phyloP scores from a whole-genome alignment of 1,140 invertebrate species.

The Drosophila pseudoobscura region DNA sequence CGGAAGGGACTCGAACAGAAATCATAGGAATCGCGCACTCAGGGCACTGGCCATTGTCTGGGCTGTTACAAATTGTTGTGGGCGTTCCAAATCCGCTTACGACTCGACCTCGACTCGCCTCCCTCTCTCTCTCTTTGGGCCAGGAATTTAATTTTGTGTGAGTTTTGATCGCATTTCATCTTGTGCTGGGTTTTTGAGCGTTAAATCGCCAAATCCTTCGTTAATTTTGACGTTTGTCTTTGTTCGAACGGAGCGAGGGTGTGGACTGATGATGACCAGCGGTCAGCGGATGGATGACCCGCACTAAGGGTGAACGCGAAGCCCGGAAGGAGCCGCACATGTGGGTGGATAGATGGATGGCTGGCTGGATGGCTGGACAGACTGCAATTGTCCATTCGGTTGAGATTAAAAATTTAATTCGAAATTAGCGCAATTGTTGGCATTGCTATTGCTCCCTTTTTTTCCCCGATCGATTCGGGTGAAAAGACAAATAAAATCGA shows the following conservation, averaged over 20 bases:
- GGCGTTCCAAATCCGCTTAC: constrained; percentile 82
- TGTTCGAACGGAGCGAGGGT: constrained; percentile 28
- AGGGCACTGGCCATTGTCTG: constrained; percentile 17
- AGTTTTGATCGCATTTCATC: constrained; percentile 69
- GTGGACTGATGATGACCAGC: constrained; percentile 45
- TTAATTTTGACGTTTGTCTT: constrained; percentile 77
- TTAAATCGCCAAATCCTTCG: constrained; percentile 80
- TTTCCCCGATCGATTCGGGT: constrained; percentile 30
- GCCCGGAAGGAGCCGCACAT: constrained; percentile 33
- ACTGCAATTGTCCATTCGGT: constrained; percentile 50
- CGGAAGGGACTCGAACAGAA: constrained; percentile 12
- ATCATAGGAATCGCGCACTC: constrained; percentile 23
- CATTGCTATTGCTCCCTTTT: constrained; percentile 60
- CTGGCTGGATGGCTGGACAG: no score
- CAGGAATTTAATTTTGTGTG: constrained; percentile 54
- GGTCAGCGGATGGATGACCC: constrained; percentile 60
- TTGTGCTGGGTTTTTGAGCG: constrained; percentile 70
- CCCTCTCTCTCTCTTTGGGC: not conserved
- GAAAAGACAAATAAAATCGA: constrained; percentile 68
- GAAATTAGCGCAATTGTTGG: constrained; percentile 81
- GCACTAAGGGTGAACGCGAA: constrained; percentile 51
- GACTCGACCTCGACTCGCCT: constrained; percentile 38
- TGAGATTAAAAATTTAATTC: constrained; percentile 81
- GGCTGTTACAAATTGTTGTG: constrained; percentile 82
- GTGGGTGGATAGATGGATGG: constrained; percentile 56